These are phyloP conservation scores for Macquaria ambigua DNA, from an alignment of 2,113 vertebrate genomes.

Conservation along the genomic window DNA sequence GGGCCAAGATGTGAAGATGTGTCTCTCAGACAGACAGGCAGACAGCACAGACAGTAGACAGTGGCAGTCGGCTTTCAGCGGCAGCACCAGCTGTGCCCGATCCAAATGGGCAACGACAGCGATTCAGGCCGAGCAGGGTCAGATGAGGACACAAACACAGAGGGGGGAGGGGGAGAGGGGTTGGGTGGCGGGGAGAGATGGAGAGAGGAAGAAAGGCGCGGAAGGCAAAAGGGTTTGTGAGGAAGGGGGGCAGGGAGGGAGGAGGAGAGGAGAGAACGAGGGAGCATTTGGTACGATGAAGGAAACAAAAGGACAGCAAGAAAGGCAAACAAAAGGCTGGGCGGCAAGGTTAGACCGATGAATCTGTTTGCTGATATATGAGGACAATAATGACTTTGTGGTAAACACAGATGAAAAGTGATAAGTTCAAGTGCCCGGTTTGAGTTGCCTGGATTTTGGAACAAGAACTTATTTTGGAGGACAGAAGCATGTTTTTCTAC, in stretches of 20 bases:
- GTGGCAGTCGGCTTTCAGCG: constrained; percentile 56
- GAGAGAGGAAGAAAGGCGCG: constrained; percentile 42
- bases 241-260: constrained; percentile 4
- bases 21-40: constrained; percentile 38
- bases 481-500: neutral
- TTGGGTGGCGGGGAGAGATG: constrained; percentile 27
- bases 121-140: constrained; percentile 71
- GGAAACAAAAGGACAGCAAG: constrained; percentile 62
- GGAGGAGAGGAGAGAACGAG: constrained; percentile 5
- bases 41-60: constrained; percentile 40
- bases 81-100: constrained; percentile 74
- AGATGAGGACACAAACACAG: constrained; percentile 72
- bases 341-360: constrained; percentile 1
- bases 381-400: constrained; percentile 2
- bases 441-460: neutral
- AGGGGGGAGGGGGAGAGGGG: neutral
- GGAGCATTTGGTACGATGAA: constrained; percentile 39
- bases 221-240: constrained; percentile 42
- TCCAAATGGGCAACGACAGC: constrained; percentile 63
- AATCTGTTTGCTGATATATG: constrained; percentile 13
- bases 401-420: neutral
- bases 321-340: constrained; percentile 56
- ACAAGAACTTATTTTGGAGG: neutral
- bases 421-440: neutral
- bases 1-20: constrained; percentile 16